Evolutionary conservation across 2,888 invertebrate genomes (phyloP), one percentile per base, ranked within the genome.

Genomic region (Rotaria macrura): DNA sequence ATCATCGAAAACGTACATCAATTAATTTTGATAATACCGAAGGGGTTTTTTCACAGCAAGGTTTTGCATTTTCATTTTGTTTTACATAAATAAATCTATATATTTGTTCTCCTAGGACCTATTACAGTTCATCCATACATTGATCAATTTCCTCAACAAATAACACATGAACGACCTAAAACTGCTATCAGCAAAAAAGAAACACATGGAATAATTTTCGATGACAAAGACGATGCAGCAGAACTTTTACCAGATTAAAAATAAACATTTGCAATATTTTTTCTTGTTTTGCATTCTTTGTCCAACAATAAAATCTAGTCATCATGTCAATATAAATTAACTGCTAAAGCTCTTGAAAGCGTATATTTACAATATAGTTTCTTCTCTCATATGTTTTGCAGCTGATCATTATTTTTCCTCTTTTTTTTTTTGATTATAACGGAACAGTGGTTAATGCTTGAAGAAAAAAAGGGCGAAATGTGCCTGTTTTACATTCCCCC

Each of bases 171-270:
- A 43, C 23, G 79, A 79, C 79, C 79, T 10, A 79, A 79, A 43
- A 79, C 79, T n/a, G 79, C 79, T 3, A 79, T 79, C 14, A 79
- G 79, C 20, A 79, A 43, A 79, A 79, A 79, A 79, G 79, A 79
- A 79, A n/a, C 79, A 43, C 43, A 79, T n/a, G 23, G 34, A 43
- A 79, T 79, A 7, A 10, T 79, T 10, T 79, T 79, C 14, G 79
- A 79, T 79, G 79, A 79, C 43, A n/a, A 79, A 43, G 79, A 79
- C 17, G n/a, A 79, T 79, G 79, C 79, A 14, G 79, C 79, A 43
- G 79, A 79, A n/a, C 43, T 79, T 14, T n/a, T 79, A n/a, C 79
- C 79, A 23, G 79, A 79, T 43, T 79, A 25, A 79, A 79, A 79
- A 34, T 29, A 65, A 14, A 4, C 29, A 29, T 65, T 17, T 34